Base-by-base conservation (phyloP, 1,140 invertebrate species). In the Aricia agestis region DNA sequence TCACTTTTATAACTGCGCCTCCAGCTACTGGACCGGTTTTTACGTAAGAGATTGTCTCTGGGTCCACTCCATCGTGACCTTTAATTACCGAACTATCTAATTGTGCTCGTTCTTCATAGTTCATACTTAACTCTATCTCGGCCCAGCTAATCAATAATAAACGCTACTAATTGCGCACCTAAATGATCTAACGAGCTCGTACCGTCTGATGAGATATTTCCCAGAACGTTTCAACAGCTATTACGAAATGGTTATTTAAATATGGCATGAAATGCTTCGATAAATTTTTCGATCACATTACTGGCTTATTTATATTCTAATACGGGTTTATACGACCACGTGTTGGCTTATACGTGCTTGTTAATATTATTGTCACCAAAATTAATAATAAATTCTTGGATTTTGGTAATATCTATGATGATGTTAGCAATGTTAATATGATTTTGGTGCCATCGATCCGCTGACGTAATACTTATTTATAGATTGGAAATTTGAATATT, bases 351-450 rank as follows among this genome's bases (percentile, higher is more conserved):
- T 17, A 59, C 58, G n/a, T 6, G 58, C 58, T 18, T 52, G 1
- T 52, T 13, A 52, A 52, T 59, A 18, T 19, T 15, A 59, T 59
- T 59, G 58, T 59, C 58, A 59, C 58, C 59, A 63, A 63, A 19
- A 19, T 63, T 63, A 63, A 19, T 25, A 63, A 63, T 52, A 52
- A 52, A 52, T 52, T 52, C 10, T 11, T 15, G 45, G 45, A 52
- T 52, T 52, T 52, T 13, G 45, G 45, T 52, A 52, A 52, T 15
- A 52, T 52, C 45, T 4, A 3, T 52, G 45, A 52, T 52, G 45
- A 52, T 52, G 10, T 52, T 52, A 52, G 45, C 13, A 15, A 52
- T 52, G 45, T 52, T 36, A 36, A 36, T 36, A 36, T 36, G 36
- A 36, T 36, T 36, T 36, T 36, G 36, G 36, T 36, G 36, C 36